Percentiles rank a stretch among this genome's conserved stretches.
Evolutionary conservation across 2,888 invertebrate species (phyloP).

Genomic region (Drosophila buzzatii): DNA sequence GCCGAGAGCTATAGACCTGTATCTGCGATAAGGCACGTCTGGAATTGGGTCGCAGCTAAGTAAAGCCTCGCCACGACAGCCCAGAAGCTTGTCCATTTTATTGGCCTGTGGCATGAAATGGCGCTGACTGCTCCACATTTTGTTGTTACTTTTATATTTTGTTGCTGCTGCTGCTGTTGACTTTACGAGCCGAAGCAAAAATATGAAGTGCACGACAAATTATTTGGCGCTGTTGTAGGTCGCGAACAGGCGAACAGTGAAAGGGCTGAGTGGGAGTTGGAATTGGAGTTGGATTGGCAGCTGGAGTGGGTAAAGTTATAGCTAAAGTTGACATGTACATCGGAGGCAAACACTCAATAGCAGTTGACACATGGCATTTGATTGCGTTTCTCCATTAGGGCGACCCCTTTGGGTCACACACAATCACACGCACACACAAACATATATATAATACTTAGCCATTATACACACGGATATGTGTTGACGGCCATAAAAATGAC

Average conservation of each 20-base stretch:
- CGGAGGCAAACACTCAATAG: conserved; percentile 45
- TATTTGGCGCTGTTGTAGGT: conserved; percentile 59
- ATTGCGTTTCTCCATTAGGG: conserved; percentile 54
- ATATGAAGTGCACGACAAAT: conserved; percentile 63
- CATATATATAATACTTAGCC: conserved; percentile 1
- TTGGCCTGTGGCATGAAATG: conserved; percentile 72
- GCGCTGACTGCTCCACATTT: conserved; percentile 56
- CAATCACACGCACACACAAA: conserved; percentile 10
- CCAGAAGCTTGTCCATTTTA: conserved; percentile 55
- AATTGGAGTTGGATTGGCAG: background rate
- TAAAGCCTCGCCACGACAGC: background rate
- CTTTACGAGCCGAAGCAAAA: conserved; percentile 55
- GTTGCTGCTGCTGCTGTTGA: conserved; percentile 40
- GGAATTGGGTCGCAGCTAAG: conserved; percentile 68
- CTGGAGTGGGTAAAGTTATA: conserved; percentile 1
- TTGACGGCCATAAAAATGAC: conserved; percentile 31
- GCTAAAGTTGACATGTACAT: conserved; percentile 38
- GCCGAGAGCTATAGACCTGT: conserved; percentile 10
- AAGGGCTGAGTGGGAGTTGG: background rate
- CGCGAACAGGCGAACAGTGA: conserved; percentile 10
- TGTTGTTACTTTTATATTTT: conserved; percentile 23
- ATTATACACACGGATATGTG: conserved; percentile 9
- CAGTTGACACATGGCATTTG: conserved; percentile 62
- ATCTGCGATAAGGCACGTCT: conserved; percentile 75
- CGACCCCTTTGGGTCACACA: conserved; percentile 25